Percentiles rank a stretch among this genome's conserved stretches.
Conservation (phyloP, 2,797 vertebrate genomes). For the Pseudotriccus pelzelni region DNA sequence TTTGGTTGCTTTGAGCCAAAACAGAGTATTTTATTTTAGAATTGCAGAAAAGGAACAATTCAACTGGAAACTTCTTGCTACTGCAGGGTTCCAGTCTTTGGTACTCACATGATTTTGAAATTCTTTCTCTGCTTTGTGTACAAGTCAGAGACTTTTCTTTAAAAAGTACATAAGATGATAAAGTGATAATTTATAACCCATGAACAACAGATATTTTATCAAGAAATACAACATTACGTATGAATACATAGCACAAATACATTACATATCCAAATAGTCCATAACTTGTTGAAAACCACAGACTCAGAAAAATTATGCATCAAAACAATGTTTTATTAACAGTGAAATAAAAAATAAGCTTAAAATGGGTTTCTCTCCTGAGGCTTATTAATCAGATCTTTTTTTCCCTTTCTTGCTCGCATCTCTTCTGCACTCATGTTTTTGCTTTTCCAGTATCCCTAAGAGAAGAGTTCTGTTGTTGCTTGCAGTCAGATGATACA, state of each 20-base stretch:
- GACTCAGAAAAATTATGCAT: not conserved
- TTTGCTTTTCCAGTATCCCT: not conserved
- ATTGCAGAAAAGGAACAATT: not conserved
- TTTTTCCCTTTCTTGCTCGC: not conserved
- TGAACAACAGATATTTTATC: not conserved
- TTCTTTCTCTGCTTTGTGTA: not conserved
- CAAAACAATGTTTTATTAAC: not conserved
- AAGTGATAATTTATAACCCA: not conserved
- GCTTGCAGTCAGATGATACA: not conserved
- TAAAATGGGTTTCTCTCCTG: not conserved
- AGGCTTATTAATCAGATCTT: not conserved
- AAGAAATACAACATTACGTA: not conserved
- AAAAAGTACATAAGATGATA: not conserved
- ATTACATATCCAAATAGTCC: not conserved
- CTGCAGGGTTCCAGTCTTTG: not conserved
- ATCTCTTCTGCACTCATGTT: not conserved
- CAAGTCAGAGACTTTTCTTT: not conserved
- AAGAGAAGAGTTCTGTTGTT: not conserved
- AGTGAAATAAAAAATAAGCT: not conserved
- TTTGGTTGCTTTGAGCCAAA: not conserved
- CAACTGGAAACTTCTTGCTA: not conserved
- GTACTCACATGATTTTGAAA: not conserved
- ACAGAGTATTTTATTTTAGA: not conserved
- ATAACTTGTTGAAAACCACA: not conserved
- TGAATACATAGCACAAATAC: not conserved